Conservation (phyloP, 2,797 vertebrate genomes). For the Enoplosus armatus region DNA sequence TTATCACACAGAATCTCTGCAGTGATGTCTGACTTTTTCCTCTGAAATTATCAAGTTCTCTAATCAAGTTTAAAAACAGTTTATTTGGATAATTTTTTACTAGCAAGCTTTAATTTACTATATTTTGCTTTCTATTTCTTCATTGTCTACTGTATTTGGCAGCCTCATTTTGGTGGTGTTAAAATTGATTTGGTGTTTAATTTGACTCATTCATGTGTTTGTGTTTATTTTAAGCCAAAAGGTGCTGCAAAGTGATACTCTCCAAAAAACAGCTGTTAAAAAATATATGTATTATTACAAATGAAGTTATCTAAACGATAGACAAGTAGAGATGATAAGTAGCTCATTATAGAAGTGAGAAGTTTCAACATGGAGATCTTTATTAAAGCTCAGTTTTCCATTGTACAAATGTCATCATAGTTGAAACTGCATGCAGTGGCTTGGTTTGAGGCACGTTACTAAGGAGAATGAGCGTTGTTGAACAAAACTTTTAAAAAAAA, state of each 20-base stretch:
- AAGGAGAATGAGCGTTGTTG: constrained; percentile 80
- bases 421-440: constrained; percentile 90
- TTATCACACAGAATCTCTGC: no score
- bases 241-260: background rate
- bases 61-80: background rate
- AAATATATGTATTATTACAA: background rate
- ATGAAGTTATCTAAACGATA: background rate
- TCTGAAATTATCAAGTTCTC: background rate
- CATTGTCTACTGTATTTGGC: background rate
- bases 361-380: constrained; percentile 88
- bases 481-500: constrained; percentile 59
- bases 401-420: constrained; percentile 89
- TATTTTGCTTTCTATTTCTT: background rate
- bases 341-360: constrained; percentile 29
- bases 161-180: background rate
- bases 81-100: background rate
- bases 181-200: background rate
- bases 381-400: constrained; percentile 90
- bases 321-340: background rate
- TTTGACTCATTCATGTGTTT: no score
- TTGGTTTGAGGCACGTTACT: constrained; percentile 89
- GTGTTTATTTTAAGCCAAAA: background rate
- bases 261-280: background rate
- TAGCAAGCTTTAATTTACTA: background rate
- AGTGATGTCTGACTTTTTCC: background rate